Percentiles rank a stretch among this genome's conserved stretches.
Evolutionary conservation across 1,140 invertebrate genomes (phyloP).

Genomic region (Cyclargus thomasi): DNA sequence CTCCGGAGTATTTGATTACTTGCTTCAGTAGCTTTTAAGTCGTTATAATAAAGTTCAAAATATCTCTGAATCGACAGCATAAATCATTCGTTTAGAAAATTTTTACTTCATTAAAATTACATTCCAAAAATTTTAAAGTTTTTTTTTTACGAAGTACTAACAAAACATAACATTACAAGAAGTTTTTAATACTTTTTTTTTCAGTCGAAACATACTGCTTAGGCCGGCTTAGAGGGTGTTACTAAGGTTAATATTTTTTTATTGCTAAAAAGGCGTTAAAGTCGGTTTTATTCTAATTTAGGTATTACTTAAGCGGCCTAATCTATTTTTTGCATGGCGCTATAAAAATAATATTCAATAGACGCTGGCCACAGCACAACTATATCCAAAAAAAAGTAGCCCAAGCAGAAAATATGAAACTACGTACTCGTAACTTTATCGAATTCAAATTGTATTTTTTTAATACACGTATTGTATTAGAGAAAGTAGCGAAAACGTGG

Average conservation of each 20-base stretch:
- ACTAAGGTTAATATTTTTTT: slow-evolving; percentile 1
- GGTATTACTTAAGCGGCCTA: not conserved
- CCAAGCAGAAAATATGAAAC: too few relatives aligned
- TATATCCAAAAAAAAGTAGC: not conserved
- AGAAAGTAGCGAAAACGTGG: not conserved
- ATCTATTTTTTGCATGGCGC: not conserved
- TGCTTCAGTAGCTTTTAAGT: too few relatives aligned
- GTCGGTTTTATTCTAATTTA: not conserved
- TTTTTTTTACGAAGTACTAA: slow-evolving; percentile 4
- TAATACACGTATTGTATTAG: not conserved
- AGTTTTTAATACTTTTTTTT: slow-evolving; percentile 1
- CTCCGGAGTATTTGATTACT: too few relatives aligned
- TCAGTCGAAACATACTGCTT: slow-evolving; percentile 7
- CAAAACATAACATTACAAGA: slow-evolving; percentile 5
- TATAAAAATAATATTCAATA: not conserved
- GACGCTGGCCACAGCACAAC: not conserved
- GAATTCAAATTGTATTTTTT: too few relatives aligned
- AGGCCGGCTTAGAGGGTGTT: slow-evolving; percentile 10
- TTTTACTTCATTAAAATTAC: slow-evolving; percentile 33
- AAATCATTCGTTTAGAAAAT: slow-evolving; percentile 35
- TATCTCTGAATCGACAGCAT: slow-evolving; percentile 26
- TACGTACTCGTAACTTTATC: too few relatives aligned
- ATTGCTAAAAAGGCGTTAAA: not conserved
- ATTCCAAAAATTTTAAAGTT: slow-evolving; percentile 21
- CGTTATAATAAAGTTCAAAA: too few relatives aligned